Evolutionary conservation across 2,113 vertebrate species (phyloP), one percentile per base, ranked within the genome.

Genomic region (Labeo rohita): DNA sequence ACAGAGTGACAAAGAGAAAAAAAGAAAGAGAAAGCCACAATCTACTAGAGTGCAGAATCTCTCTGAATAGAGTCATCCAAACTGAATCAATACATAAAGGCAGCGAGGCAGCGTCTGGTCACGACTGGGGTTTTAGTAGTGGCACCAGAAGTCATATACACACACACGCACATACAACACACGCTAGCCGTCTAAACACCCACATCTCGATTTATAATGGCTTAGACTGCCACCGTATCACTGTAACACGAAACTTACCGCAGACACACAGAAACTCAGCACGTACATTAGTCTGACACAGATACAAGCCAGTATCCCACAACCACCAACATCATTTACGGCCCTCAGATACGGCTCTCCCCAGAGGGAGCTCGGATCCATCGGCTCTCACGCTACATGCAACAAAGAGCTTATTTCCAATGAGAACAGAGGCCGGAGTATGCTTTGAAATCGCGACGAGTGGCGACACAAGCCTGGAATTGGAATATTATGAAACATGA

Each of bases 311-410:
- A 5, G 72, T 89, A 80, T 73, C 86, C 86, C 83, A 63, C 78
- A 87, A 85, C 83, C 72, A 85, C 52, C 34, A 72, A 83, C 79
- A 83, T 81, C 70, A 80, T 83, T 85, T 84, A 84, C 49, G 68
- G 68, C 49, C 82, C 74, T 85, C 73, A 85, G 77, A 89, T 61
- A 13, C 39, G 54, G 80, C 78, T 87, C 73, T 75, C 65, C 79
- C 83, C 28, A 73, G 86, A 89, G 83, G 63, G 28, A 36, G 21
- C 23, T 52, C 50, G 21, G 66, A 43, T 65, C 47, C 54, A 74
- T 47, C 6, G 28, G 3, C 85, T 76, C 16, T 65, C 61, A 52
- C 34, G 15, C 45, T 72, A 39, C 79, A 65, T 13, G 45, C 43
- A 61, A 82, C 23, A 82, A 43, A 80, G 66, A 72, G 52, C 85